A percentile compares a stretch with the other conserved stretches of the same genome.
Conservation (phyloP, 2,888 invertebrate genomes). For the Alloscopus bannaensis region DNA sequence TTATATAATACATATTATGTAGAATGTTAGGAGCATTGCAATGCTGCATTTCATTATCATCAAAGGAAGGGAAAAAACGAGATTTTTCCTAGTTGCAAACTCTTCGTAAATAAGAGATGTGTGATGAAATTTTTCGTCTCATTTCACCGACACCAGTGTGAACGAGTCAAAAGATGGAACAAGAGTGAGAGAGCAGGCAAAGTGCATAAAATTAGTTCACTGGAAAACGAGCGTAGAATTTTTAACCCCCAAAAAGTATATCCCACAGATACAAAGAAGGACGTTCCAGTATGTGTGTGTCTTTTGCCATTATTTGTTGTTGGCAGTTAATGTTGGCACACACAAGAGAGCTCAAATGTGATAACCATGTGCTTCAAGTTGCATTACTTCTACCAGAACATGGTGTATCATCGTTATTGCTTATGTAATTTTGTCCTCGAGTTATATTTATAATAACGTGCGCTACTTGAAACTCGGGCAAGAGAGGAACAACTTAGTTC, state of each 20-base stretch:
- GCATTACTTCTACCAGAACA: constrained; percentile 13
- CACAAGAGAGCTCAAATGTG: constrained; percentile 17
- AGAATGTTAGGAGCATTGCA: too few species aligned
- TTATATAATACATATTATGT: too few species aligned
- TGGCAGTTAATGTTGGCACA: constrained; percentile 27
- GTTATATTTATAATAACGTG: background rate
- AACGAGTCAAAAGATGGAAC: background rate
- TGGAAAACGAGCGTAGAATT: background rate
- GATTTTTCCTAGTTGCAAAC: constrained; percentile 15
- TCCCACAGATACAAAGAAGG: background rate
- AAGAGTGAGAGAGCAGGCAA: background rate
- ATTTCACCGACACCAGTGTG: constrained; percentile 34
- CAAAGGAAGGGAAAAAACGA: too few species aligned
- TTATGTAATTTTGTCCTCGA: background rate
- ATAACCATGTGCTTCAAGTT: constrained; percentile 42
- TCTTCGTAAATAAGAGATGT: too few species aligned
- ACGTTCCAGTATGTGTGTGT: background rate
- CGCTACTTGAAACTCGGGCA: constrained; percentile 33
- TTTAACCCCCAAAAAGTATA: background rate
- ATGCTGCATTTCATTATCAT: constrained; percentile 44
- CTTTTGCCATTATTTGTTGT: constrained; percentile 31
- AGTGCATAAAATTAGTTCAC: constrained; percentile 35
- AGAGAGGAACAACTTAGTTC: constrained; percentile 16
- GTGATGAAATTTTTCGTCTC: constrained; percentile 46
- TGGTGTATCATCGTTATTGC: background rate